Evolutionary conservation across 2,113 vertebrate species (phyloP), one percentile per base, ranked within the genome.

Genomic region (Bubo bubo): DNA sequence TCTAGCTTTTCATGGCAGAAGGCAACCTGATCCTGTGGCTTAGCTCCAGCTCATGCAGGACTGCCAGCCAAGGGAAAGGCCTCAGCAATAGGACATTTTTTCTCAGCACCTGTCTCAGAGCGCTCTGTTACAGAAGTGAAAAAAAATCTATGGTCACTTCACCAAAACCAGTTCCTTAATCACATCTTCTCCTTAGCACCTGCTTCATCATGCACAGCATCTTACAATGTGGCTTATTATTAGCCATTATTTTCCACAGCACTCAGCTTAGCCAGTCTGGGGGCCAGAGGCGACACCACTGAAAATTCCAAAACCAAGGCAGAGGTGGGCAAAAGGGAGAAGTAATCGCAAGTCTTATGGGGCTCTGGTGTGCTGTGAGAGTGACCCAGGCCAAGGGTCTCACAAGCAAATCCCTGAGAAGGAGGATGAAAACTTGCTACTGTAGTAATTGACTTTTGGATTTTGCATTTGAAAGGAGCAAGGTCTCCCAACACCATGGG

Each of bases 1-100:
- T 97, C 93, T 97, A 95, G 86, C 91, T 95, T 97, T 98, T 97
- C 97, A 71, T 49, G 67, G 94, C 91, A 83, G 70, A 89, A 45
- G 88, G 96, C 96, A 98, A 97, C 77, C 50, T 43, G 91, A 98
- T 86, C 84, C 50, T 24, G 22, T 21, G 32, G 59, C 35, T 22
- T 43, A 53, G 22, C 26, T 94, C 85, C 88, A 88, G 89, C 58
- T 95, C 86, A 55, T n/a, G 35, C n/a, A 50, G 84, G 68, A 43
- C 53, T 35, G 68, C 71, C 74, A 63, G 49, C 35, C 3, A 0
- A 91, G 43, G 45, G 56, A 26, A 86, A 67, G 84, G 86, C 83
- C 62, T 93, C 19, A 2, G 73, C 26, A 9, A 74, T 12, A 28
- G 72, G 88, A 82, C 79, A 45, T 71, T 88, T 95, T 95, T 83